Percentiles rank a stretch among this genome's conserved stretches.
These are phyloP conservation scores for Coturnix japonica DNA, from an alignment of 2,113 vertebrate genomes.

Conservation along the genomic window DNA sequence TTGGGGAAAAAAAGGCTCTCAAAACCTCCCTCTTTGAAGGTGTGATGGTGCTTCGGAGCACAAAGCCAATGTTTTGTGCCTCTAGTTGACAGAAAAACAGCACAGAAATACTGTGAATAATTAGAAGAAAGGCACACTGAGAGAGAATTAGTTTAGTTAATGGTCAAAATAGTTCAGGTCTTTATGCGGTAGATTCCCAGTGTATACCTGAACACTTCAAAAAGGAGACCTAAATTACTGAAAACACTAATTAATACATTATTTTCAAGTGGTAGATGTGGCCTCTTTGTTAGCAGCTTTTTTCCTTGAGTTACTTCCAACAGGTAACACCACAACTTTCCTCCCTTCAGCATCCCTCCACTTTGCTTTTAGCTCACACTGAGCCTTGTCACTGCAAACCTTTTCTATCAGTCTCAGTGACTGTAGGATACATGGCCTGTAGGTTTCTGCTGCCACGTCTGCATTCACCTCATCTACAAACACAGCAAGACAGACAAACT, in stretches of 20 bases:
- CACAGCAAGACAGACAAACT: neutral
- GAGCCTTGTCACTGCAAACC: neutral
- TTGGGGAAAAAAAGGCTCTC: neutral
- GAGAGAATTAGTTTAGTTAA: neutral
- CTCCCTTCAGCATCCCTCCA: neutral
- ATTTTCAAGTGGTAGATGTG: neutral
- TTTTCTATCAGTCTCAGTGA: neutral
- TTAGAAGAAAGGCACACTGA: neutral
- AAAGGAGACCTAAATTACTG: neutral
- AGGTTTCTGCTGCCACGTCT: neutral
- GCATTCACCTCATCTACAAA: neutral
- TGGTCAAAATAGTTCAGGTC: neutral
- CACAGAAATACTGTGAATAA: neutral
- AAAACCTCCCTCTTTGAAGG: neutral
- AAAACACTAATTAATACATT: neutral
- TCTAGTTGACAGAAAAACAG: neutral
- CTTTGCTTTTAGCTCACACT: neutral
- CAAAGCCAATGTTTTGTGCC: neutral
- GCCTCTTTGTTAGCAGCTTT: neutral
- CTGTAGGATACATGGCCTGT: neutral
- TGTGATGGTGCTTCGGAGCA: rapidly evolving
- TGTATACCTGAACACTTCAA: neutral
- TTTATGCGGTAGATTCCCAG: neutral
- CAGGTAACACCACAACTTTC: neutral
- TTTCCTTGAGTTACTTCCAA: neutral